Percentiles rank a stretch among this genome's conserved stretches.
Evolutionary conservation across 2,113 vertebrate genomes (phyloP).

Genomic region (Erythrolamprus reginae): DNA sequence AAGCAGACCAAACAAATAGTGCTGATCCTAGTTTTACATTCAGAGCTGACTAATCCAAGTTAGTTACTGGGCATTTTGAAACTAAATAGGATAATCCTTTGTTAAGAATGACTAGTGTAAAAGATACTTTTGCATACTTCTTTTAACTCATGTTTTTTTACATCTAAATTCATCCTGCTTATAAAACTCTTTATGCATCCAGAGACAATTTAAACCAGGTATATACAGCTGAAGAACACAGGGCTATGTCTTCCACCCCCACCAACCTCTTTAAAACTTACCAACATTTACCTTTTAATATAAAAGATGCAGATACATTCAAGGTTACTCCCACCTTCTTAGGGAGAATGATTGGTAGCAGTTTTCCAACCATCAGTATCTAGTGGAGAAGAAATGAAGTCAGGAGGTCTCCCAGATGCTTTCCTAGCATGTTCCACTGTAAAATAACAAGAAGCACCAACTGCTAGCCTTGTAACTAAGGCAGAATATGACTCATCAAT

Average conservation of each 20-base stretch:
- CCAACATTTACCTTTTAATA: not conserved
- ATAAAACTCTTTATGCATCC: not conserved
- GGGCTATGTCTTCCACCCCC: not conserved
- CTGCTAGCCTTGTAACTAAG: not conserved
- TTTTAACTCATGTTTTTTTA: not conserved
- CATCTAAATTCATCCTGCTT: not conserved
- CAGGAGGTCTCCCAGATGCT: not conserved
- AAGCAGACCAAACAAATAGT: not conserved
- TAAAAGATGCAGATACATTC: not conserved
- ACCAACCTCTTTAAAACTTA: not conserved
- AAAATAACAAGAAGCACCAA: not conserved
- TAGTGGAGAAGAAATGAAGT: not conserved
- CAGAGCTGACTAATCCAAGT: not conserved
- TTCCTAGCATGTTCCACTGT: not conserved
- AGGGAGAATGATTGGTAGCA: not conserved
- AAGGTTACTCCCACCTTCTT: not conserved
- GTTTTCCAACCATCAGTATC: not conserved
- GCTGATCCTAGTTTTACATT: not conserved
- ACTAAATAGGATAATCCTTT: not conserved
- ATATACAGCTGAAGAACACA: not conserved
- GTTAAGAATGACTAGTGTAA: not conserved
- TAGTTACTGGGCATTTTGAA: not conserved
- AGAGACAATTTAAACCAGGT: not conserved
- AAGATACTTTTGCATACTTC: not conserved
- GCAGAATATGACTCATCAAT: not conserved